Conservation (phyloP, 2,797 vertebrate genomes). For the Pangasius mekongensis region DNA sequence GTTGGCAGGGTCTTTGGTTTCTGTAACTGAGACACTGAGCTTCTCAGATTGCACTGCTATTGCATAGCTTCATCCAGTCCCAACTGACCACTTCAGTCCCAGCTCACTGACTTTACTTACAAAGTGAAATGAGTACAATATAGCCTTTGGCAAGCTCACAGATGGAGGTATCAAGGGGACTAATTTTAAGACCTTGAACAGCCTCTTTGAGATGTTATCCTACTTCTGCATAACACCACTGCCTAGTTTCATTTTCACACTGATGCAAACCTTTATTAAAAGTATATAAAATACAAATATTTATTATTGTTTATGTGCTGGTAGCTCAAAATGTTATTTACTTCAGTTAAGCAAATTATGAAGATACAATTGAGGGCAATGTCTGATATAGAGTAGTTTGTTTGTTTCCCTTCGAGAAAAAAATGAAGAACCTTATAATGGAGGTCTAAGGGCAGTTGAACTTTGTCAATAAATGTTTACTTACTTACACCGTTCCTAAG, state of each 20-base stretch:
- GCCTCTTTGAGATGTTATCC: conserved; percentile 26
- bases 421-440: background rate
- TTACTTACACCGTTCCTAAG: background rate
- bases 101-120: conserved; percentile 27
- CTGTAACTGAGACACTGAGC: conserved; percentile 26
- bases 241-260: background rate
- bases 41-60: conserved; percentile 40
- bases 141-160: conserved; percentile 41
- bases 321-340: background rate
- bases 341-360: background rate
- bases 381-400: background rate
- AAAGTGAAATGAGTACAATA: conserved; percentile 37
- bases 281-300: background rate
- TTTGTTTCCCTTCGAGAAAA: background rate
- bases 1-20: conserved; percentile 15
- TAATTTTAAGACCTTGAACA: conserved; percentile 40
- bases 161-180: conserved; percentile 24
- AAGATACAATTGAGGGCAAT: too few relatives aligned
- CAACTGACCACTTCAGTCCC: conserved; percentile 29
- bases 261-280: background rate
- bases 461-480: background rate
- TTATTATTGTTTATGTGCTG: background rate
- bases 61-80: conserved; percentile 35
- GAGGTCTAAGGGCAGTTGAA: background rate
- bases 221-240: conserved; percentile 4